phyloP scores from a whole-genome alignment of 2,888 invertebrate species.

The Steinernema carpocapsae region DNA sequence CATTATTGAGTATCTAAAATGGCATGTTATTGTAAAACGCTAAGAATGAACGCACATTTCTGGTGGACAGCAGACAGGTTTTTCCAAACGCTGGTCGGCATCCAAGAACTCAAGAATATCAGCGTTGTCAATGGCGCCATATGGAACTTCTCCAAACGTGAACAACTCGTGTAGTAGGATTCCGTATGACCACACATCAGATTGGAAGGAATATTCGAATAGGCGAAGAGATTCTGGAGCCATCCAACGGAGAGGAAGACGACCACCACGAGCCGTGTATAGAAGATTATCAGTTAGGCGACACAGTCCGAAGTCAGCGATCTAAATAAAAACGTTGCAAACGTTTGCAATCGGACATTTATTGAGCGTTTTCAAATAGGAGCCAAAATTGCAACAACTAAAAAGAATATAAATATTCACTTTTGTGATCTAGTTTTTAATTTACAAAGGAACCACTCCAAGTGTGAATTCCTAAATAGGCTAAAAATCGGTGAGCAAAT shows the following conservation, averaged over 20 bases:
- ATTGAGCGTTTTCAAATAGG: conserved; percentile 6
- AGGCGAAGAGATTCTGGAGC: conserved; percentile 56
- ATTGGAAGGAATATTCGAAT: conserved; percentile 61
- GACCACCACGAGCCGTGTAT: conserved; percentile 60
- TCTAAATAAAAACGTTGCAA: conserved; percentile 52
- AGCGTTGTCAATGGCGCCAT: conserved; percentile 54
- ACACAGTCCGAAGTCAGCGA: conserved; percentile 64
- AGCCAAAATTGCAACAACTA: too few relatives aligned
- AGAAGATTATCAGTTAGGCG: conserved; percentile 59
- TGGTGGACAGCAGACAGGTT: conserved; percentile 56
- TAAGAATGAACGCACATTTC: conserved; percentile 52
- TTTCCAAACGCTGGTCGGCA: conserved; percentile 53
- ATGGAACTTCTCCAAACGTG: conserved; percentile 63
- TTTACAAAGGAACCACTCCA: too few relatives aligned
- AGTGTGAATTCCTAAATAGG: too few relatives aligned
- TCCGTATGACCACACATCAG: conserved; percentile 65
- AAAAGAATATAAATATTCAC: too few relatives aligned
- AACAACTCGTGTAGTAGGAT: conserved; percentile 62
- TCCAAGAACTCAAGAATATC: conserved; percentile 52
- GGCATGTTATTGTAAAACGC: neutral
- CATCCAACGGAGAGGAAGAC: conserved; percentile 64
- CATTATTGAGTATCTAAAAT: conserved; percentile 59
- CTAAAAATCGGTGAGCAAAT: too few relatives aligned
- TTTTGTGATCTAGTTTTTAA: too few relatives aligned
- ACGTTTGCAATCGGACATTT: neutral